Base-by-base conservation (phyloP, 1,140 invertebrate species). In the Akabosia matsudoensis region DNA sequence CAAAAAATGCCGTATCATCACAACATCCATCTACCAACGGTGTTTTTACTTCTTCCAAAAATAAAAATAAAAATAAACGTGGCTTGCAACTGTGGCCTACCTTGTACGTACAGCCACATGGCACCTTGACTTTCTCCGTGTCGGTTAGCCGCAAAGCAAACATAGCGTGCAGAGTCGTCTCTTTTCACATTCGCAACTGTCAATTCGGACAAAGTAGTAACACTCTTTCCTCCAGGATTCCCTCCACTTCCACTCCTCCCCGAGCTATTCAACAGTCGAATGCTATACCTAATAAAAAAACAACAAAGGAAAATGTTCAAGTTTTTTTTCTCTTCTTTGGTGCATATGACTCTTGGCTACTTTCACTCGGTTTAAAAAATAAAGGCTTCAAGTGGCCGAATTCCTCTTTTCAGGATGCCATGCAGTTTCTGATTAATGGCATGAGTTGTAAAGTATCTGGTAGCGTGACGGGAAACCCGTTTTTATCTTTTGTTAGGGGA, bases 121-220 rank as follows among this genome's bases (percentile, higher is more conserved):
- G 31, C 52, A 4, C 52, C 70, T 51, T 77, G 75, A 56, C 76
- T 76, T 61, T 73, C 79, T 4, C 83, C 82, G 30, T 82, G 81
- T 24, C 75, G 75, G 77, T 83, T 83, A 4, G 80, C 56, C 28
- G 80, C 82, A 13, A 76, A 67, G 74, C 83, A 84, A 31, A 79
- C 73, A 78, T 83, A 84, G 16, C 77, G 76, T 13, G 79, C 82
- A 2, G 74, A 78, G 33, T 82, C 80, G 26, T 81, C 74, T 31
- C 83, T 82, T 75, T 84, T 82, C n/a, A 87, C 85, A 77, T 85
- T 84, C 37, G 83, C 79, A 28, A 87, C 83, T 51, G 83, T 84
- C 14, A 87, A 82, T 0, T 80, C 79, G 1, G 79, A 80, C n/a
- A 77, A 56, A 56, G 78, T 51, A 26, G 73, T 54, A 13, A 7